Conservation (phyloP, 2,797 vertebrate genomes). For the Sebastes vulpes region DNA sequence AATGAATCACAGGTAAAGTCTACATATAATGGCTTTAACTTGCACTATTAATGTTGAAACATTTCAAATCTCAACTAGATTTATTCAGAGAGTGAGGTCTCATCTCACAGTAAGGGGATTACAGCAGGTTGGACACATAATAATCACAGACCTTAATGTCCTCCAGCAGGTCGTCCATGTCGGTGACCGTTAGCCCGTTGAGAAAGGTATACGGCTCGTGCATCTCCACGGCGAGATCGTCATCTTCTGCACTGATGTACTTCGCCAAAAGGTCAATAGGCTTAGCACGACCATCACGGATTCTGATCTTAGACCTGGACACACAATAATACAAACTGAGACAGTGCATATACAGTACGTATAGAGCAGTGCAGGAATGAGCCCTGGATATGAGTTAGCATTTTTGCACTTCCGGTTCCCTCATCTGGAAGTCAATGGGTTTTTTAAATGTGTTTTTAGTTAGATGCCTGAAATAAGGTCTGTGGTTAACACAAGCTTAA, state of each 20-base stretch:
- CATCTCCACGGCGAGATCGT: slow-evolving; percentile 98
- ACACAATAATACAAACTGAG: not conserved
- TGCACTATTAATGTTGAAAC: not conserved
- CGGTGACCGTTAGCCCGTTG: slow-evolving; percentile 94
- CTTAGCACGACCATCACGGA: slow-evolving; percentile 95
- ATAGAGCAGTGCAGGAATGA: no score
- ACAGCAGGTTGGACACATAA: not conserved
- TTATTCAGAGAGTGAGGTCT: not conserved
- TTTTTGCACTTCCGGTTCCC: no score
- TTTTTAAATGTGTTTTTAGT: no score
- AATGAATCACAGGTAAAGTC: not conserved
- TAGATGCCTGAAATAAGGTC: no score
- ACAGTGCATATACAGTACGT: not conserved
- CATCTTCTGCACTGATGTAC: slow-evolving; percentile 97
- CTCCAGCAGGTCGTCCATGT: slow-evolving; percentile 98
- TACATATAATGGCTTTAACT: not conserved
- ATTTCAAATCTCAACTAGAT: not conserved
- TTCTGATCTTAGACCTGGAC: slow-evolving; percentile 95
- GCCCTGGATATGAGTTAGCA: no score
- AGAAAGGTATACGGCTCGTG: slow-evolving; percentile 98
- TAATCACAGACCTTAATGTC: slow-evolving; percentile 92
- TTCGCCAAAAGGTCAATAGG: slow-evolving; percentile 97
- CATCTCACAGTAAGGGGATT: not conserved
- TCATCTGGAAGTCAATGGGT: no score
- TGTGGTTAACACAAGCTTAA: no score